Evolutionary conservation across 2,888 invertebrate genomes (phyloP).

Genomic region (Gortyna flavago): DNA sequence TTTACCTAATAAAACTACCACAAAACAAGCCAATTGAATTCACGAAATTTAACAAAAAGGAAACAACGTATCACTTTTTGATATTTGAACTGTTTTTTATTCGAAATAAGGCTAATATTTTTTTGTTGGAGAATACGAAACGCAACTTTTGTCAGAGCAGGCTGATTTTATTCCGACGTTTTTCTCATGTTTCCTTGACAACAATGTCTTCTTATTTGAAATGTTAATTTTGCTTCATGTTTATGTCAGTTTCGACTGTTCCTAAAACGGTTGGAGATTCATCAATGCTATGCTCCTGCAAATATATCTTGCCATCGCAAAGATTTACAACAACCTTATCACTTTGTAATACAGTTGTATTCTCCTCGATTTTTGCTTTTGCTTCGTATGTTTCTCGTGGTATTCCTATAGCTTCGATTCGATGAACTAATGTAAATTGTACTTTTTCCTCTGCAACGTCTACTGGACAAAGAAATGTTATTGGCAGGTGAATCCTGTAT

Average conservation of each 20-base stretch:
- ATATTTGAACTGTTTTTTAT: slow-evolving; percentile 66
- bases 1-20: slow-evolving; percentile 3
- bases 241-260: slow-evolving; percentile 84
- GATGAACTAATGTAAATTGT: slow-evolving; percentile 84
- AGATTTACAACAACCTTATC: slow-evolving; percentile 2
- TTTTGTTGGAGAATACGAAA: slow-evolving; percentile 75
- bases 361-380: slow-evolving; percentile 35
- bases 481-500: slow-evolving; percentile 88
- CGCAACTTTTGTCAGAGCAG: slow-evolving; percentile 76
- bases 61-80: slow-evolving; percentile 55
- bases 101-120: slow-evolving; percentile 67
- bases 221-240: slow-evolving; percentile 86
- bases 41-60: slow-evolving; percentile 50
- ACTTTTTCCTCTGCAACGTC: slow-evolving; percentile 78
- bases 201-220: slow-evolving; percentile 85
- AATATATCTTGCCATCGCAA: slow-evolving; percentile 50
- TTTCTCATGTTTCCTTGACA: slow-evolving; percentile 79
- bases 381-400: slow-evolving; percentile 55
- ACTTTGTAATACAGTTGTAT: slow-evolving; percentile 11
- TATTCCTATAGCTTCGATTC: slow-evolving; percentile 77
- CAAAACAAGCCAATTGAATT: slow-evolving; percentile 26
- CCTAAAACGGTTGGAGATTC: slow-evolving; percentile 85
- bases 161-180: slow-evolving; percentile 75
- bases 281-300: slow-evolving; percentile 81
- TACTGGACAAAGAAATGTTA: slow-evolving; percentile 82